These are phyloP conservation scores for Atherinomorus stipes DNA, from an alignment of 2,113 vertebrate genomes.

Conservation along the genomic window DNA sequence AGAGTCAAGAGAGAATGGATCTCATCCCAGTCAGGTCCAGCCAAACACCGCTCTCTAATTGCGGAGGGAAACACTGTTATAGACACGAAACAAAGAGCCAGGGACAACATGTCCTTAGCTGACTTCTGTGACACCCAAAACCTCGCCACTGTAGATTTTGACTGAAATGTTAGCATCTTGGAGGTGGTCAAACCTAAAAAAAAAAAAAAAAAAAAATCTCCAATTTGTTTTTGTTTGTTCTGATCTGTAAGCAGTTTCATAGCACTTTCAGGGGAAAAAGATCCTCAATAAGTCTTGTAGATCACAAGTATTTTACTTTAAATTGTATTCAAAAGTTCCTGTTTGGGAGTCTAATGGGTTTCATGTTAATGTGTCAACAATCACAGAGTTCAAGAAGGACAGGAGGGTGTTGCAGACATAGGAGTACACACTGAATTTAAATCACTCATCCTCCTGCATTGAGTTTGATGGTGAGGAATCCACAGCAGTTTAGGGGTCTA, in stretches of 20 bases:
- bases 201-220: too few species aligned
- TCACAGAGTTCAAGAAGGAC: slow-evolving; percentile 11
- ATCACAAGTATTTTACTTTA: not conserved
- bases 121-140: slow-evolving; percentile 67
- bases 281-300: not conserved
- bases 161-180: slow-evolving; percentile 47
- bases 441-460: slow-evolving; percentile 61
- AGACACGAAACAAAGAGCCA: slow-evolving; percentile 73
- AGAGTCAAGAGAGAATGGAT: slow-evolving; percentile 77
- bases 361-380: slow-evolving; percentile 4
- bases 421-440: slow-evolving; percentile 57
- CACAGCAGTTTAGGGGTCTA: slow-evolving; percentile 66
- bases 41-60: slow-evolving; percentile 70
- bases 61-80: slow-evolving; percentile 72
- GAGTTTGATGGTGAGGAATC: slow-evolving; percentile 57
- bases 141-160: slow-evolving; percentile 50
- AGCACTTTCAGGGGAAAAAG: not conserved
- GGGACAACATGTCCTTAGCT: slow-evolving; percentile 66
- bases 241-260: not conserved
- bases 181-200: slow-evolving; percentile 43
- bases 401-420: slow-evolving; percentile 39
- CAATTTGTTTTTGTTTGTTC: too few species aligned
- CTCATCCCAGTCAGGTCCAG: slow-evolving; percentile 41
- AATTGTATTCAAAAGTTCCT: not conserved
- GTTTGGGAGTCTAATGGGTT: slow-evolving; percentile 11